These are phyloP conservation scores for Scyliorhinus canicula DNA, from an alignment of 2,797 vertebrate species.

Conservation along the genomic window DNA sequence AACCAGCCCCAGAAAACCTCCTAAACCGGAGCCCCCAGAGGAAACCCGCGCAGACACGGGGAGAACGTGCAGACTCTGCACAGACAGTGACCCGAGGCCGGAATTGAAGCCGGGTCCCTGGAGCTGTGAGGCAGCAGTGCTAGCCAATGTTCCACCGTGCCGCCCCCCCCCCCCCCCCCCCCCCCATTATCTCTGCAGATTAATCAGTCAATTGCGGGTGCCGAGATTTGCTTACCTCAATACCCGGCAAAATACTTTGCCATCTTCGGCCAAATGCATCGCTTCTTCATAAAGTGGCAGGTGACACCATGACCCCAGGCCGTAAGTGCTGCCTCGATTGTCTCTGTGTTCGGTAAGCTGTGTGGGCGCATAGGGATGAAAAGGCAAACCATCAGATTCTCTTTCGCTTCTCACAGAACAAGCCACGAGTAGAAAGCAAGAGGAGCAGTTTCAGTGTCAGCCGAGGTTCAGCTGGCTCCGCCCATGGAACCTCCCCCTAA, in stretches of 20 bases:
- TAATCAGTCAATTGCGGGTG: background rate
- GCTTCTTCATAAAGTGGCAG: constrained; percentile 87
- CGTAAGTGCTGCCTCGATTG: constrained; percentile 49
- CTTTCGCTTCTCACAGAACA: background rate
- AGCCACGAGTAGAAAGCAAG: background rate
- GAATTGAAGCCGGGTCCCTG: too few species aligned
- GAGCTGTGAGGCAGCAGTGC: too few species aligned
- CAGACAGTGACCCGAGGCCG: too few species aligned
- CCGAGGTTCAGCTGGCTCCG: background rate
- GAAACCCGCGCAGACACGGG: too few species aligned
- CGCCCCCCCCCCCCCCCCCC: too few species aligned
- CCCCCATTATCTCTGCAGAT: background rate
- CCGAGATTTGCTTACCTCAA: constrained; percentile 63
- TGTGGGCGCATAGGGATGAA: background rate
- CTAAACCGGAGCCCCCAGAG: too few species aligned
- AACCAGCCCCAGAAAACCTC: too few species aligned
- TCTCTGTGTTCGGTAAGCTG: constrained; percentile 71
- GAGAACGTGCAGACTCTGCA: too few species aligned
- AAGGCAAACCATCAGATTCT: background rate
- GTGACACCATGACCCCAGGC: constrained; percentile 66
- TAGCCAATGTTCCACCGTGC: too few species aligned
- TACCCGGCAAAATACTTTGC: constrained; percentile 82
- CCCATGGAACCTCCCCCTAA: too few species aligned
- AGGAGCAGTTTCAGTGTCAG: background rate
- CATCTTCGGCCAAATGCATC: constrained; percentile 83